phyloP scores from a whole-genome alignment of 2,888 invertebrate species.

The Stomorhina lunata region DNA sequence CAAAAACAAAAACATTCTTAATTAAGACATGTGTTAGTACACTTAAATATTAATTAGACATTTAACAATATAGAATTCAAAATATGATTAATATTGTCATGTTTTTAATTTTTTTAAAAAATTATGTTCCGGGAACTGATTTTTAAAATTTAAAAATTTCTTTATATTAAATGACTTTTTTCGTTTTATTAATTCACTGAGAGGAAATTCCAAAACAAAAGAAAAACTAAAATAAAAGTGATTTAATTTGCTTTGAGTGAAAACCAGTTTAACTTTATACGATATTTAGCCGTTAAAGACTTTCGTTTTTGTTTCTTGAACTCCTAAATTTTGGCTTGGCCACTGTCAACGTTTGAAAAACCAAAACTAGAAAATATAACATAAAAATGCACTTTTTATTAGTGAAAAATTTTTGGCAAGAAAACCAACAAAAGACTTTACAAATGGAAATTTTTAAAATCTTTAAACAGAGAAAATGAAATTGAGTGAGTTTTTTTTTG shows the following conservation, averaged over 20 bases:
- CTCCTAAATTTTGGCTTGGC: not conserved
- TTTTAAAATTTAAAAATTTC: no score
- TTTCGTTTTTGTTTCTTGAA: constrained; percentile 2
- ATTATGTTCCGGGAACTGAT: no score
- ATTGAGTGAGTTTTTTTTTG: not conserved
- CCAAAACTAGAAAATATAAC: not conserved
- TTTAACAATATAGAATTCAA: no score
- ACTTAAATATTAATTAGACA: no score
- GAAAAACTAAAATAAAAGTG: not conserved
- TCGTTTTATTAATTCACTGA: no score
- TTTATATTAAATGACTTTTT: no score
- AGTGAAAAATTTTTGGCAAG: not conserved
- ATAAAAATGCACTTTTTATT: not conserved
- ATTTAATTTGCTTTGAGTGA: not conserved
- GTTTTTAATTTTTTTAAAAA: no score
- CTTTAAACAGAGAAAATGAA: not conserved
- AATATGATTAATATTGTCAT: no score
- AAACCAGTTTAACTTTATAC: not conserved
- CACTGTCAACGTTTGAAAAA: not conserved
- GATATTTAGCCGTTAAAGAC: not conserved
- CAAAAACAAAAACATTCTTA: no score
- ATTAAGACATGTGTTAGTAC: no score
- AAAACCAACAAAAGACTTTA: not conserved
- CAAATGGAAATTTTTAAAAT: not conserved
- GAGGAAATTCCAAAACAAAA: no score